phyloP scores from a whole-genome alignment of 1,140 invertebrate species.

The Rhopalosiphum padi region DNA sequence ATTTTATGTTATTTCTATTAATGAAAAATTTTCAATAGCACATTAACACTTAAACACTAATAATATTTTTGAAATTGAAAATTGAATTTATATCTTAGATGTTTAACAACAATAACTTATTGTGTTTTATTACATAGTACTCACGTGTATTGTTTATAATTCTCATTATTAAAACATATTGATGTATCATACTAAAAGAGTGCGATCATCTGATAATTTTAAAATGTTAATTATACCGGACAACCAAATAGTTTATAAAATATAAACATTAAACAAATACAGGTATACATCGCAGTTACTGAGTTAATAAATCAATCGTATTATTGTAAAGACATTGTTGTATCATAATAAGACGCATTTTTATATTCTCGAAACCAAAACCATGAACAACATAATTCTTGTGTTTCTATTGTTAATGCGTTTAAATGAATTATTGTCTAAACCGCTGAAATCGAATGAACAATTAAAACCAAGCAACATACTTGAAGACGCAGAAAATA shows the following conservation, averaged over 20 bases:
- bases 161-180: neutral
- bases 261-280: neutral
- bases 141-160: neutral
- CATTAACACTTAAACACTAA: neutral
- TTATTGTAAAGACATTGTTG: too few relatives aligned
- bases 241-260: neutral
- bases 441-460: neutral
- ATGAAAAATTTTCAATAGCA: neutral
- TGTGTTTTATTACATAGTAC: neutral
- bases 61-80: neutral
- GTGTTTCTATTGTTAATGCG: neutral
- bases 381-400: neutral
- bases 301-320: too few relatives aligned
- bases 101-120: neutral
- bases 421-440: neutral
- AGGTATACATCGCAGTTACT: too few relatives aligned
- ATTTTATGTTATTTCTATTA: neutral
- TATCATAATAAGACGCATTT: too few relatives aligned
- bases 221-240: neutral
- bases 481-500: neutral
- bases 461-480: neutral
- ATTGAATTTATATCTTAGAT: neutral
- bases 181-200: too few relatives aligned
- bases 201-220: neutral
- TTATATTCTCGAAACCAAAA: neutral